A percentile compares a stretch with the other conserved stretches of the same genome.
Conservation (phyloP, 2,888 invertebrate genomes). For the Hydroisotoma schaefferi region DNA sequence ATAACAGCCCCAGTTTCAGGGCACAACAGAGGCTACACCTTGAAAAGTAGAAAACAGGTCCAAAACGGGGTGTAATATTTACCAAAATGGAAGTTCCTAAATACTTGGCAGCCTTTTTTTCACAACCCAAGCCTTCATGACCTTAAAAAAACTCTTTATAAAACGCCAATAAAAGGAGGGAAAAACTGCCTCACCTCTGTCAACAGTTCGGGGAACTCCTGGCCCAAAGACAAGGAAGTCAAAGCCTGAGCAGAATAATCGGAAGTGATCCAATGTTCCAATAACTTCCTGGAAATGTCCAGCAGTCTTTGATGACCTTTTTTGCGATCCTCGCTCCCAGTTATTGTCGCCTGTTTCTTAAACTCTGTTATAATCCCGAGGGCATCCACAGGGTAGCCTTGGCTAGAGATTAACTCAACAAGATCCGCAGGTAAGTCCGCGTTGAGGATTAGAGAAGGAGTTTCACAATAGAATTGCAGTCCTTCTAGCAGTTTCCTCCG, state of each 20-base stretch:
- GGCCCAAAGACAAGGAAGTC: constrained; percentile 35
- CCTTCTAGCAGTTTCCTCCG: constrained; percentile 29
- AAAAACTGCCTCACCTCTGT: constrained; percentile 44
- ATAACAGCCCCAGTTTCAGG: no score
- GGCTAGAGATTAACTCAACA: constrained; percentile 33
- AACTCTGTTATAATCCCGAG: constrained; percentile 34
- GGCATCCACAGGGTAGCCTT: constrained; percentile 35
- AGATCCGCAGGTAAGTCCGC: constrained; percentile 37
- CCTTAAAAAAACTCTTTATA: neutral
- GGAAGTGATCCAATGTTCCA: constrained; percentile 41
- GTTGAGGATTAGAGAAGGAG: constrained; percentile 33
- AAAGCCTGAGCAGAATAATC: constrained; percentile 42
- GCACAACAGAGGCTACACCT: no score
- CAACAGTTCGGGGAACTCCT: constrained; percentile 32
- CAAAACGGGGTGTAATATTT: no score
- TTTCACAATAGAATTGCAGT: constrained; percentile 36
- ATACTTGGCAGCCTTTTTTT: neutral
- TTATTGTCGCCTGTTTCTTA: constrained; percentile 14
- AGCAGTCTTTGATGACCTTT: constrained; percentile 19
- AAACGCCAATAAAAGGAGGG: no score
- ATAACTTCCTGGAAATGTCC: constrained; percentile 29
- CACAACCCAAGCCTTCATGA: no score
- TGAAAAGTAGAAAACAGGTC: no score
- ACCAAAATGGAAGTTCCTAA: no score
- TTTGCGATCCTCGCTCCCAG: neutral